Conservation (phyloP, 2,797 vertebrate species). For the Pampus argenteus region DNA sequence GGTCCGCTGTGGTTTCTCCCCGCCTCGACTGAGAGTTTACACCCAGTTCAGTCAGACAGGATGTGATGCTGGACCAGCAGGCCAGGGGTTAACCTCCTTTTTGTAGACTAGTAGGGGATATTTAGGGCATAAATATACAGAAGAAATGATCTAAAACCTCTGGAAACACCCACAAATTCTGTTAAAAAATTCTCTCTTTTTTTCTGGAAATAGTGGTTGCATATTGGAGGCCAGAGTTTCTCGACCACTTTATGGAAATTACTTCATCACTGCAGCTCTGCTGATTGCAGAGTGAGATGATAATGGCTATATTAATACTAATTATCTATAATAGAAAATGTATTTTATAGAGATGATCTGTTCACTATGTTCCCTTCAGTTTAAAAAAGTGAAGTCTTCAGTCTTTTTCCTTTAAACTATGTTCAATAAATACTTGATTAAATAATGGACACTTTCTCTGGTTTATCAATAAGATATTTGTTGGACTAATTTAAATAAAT, state of each 20-base stretch:
- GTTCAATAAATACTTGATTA: not conserved
- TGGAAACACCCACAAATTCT: not conserved
- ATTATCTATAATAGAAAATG: not conserved
- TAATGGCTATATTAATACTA: not conserved
- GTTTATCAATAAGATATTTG: not conserved
- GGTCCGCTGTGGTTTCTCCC: constrained; percentile 32
- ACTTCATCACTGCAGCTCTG: not conserved
- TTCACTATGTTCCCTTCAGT: not conserved
- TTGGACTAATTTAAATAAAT: not conserved
- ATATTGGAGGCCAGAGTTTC: constrained; percentile 8
- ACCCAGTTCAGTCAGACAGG: constrained; percentile 64
- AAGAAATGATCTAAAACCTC: not conserved
- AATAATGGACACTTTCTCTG: not conserved
- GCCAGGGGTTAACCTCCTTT: constrained; percentile 21
- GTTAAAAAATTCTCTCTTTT: not conserved
- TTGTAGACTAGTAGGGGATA: not conserved
- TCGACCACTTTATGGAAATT: not conserved
- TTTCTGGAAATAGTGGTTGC: not conserved
- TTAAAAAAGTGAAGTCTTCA: too few species aligned
- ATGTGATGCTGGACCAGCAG: constrained; percentile 65
- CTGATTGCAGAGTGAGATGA: constrained; percentile 14
- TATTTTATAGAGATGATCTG: not conserved
- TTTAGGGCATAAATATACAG: not conserved
- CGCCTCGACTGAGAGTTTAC: constrained; percentile 66
- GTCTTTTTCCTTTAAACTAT: too few species aligned